Conservation (phyloP, 2,888 invertebrate genomes). For the Nephrotoma appendiculata region DNA sequence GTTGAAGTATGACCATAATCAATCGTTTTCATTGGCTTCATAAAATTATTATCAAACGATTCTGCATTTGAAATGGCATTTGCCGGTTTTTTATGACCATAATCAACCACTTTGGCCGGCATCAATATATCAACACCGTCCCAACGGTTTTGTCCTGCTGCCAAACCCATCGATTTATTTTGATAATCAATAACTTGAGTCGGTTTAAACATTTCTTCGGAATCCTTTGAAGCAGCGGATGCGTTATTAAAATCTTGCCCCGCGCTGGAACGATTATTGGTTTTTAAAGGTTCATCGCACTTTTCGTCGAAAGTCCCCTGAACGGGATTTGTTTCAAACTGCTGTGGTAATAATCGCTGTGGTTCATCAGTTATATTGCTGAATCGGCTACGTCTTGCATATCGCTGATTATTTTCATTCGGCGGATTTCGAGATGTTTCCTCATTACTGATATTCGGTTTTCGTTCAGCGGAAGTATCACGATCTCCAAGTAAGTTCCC, state of each 20-base stretch:
- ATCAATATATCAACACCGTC: conserved; percentile 35
- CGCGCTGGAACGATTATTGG: conserved; percentile 7
- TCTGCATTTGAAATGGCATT: not conserved
- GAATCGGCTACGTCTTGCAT: not conserved
- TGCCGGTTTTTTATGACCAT: conserved; percentile 45
- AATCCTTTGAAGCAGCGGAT: conserved; percentile 11
- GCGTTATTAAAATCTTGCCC: not conserved
- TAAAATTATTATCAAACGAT: conserved; percentile 37
- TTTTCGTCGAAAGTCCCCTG: not conserved
- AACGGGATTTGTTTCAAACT: not conserved
- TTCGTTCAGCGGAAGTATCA: not conserved
- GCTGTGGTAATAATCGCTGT: not conserved
- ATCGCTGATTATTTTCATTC: not conserved
- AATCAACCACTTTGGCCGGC: conserved; percentile 50
- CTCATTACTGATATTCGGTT: not conserved
- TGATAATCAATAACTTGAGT: conserved; percentile 55
- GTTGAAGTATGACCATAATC: conserved; percentile 48
- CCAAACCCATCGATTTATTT: conserved; percentile 41
- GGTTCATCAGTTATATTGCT: not conserved
- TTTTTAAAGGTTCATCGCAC: conserved; percentile 6
- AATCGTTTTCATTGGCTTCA: conserved; percentile 46
- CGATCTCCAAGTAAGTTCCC: not conserved
- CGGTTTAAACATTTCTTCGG: conserved; percentile 40
- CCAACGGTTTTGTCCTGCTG: conserved; percentile 17
- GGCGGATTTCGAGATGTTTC: not conserved